A percentile compares a stretch with the other conserved stretches of the same genome.
Evolutionary conservation across 2,113 vertebrate species (phyloP).

Genomic region (Myocastor coypus): DNA sequence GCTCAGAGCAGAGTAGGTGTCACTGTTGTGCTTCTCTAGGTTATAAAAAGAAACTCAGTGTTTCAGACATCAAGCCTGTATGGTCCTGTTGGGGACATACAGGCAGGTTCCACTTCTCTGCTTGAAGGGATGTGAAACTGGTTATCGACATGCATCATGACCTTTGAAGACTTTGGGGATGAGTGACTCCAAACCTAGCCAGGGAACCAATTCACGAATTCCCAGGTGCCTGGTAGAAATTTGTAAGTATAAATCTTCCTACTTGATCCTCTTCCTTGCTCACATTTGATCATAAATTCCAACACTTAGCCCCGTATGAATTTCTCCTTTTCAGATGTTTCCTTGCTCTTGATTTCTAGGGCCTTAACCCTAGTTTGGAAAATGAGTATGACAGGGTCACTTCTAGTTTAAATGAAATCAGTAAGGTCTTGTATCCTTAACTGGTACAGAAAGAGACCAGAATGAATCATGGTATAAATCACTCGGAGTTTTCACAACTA

Average conservation of each 20-base stretch:
- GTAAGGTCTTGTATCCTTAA: neutral
- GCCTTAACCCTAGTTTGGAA: neutral
- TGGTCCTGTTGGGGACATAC: neutral
- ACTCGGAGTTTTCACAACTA: slow-evolving; percentile 55
- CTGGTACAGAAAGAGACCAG: slow-evolving; percentile 18
- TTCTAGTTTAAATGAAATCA: slow-evolving; percentile 18
- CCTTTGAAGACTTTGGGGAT: neutral
- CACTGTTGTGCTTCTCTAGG: neutral
- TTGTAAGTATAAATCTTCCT: neutral
- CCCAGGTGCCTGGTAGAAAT: neutral
- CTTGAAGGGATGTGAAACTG: neutral
- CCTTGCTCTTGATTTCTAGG: neutral
- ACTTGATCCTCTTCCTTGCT: neutral
- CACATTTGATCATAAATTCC: neutral
- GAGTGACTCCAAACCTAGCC: neutral
- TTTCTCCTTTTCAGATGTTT: slow-evolving; percentile 14
- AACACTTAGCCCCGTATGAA: neutral
- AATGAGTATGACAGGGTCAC: neutral
- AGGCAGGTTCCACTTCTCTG: neutral
- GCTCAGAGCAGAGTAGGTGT: neutral
- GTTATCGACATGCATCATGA: neutral
- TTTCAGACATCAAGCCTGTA: neutral
- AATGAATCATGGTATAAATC: slow-evolving; percentile 28
- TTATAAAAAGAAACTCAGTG: slow-evolving; percentile 10
- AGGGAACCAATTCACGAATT: neutral